A percentile compares a stretch with the other conserved stretches of the same genome.
Conservation (phyloP, 2,113 vertebrate genomes). For the Hemiprocne comata region DNA sequence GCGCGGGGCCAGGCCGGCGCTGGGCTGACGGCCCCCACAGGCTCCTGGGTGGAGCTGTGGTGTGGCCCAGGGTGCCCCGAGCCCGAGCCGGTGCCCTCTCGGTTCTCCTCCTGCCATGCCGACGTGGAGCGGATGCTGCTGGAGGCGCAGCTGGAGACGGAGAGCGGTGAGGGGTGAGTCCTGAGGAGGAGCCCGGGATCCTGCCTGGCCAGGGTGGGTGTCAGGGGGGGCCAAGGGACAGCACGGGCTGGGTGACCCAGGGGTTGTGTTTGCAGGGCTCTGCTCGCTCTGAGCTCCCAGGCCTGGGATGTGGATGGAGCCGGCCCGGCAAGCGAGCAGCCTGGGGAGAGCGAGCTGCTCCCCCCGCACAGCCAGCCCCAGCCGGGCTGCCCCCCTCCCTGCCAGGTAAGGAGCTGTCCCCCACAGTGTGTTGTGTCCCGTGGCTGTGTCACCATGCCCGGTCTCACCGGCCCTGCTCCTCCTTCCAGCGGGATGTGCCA, state of each 20-base stretch:
- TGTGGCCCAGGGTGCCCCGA: neutral
- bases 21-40: constrained; percentile 10
- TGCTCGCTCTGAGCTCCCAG: neutral
- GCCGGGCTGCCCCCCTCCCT: neutral
- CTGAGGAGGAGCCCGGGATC: accelerated
- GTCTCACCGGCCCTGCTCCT: neutral
- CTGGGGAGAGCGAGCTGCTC: neutral
- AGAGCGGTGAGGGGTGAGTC: neutral
- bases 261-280: neutral
- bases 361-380: neutral
- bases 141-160: constrained; percentile 48
- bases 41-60: constrained; percentile 59
- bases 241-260: accelerated
- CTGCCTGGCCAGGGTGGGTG: too few species aligned
- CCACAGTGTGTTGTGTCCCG: accelerated
- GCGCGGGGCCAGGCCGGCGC: neutral
- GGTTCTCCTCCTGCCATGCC: neutral
- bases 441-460: too few species aligned
- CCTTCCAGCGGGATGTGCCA: neutral
- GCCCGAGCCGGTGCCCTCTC: neutral
- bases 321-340: accelerated
- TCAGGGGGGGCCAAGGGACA: accelerated
- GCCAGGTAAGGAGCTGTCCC: neutral
- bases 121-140: constrained; percentile 55
- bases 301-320: neutral